A percentile compares a stretch with the other conserved stretches of the same genome.
Conservation (phyloP, 2,888 invertebrate genomes). For the Pyrochroa serraticornis region DNA sequence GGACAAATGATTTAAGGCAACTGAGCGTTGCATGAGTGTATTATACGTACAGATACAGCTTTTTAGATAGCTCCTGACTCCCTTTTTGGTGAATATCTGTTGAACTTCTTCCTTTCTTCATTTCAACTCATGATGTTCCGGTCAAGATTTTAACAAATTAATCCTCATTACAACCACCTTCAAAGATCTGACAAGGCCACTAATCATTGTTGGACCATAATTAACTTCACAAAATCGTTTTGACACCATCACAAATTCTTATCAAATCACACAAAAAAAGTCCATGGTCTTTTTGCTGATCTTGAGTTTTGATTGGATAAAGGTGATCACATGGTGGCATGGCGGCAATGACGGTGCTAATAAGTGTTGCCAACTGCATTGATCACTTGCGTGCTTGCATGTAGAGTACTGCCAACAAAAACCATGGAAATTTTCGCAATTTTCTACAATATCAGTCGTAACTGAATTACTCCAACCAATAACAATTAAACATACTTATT, state of each 20-base stretch:
- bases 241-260: constrained; percentile 58
- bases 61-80: constrained; percentile 63
- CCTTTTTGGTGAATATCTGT: constrained; percentile 62
- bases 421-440: too few relatives aligned
- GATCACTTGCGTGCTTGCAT: too few relatives aligned
- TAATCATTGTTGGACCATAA: constrained; percentile 56
- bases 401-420: too few relatives aligned
- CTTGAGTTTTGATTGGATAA: constrained; percentile 17
- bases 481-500: too few relatives aligned
- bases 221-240: constrained; percentile 53
- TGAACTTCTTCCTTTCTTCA: constrained; percentile 63
- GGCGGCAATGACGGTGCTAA: too few relatives aligned
- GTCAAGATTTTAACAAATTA: constrained; percentile 57
- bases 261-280: constrained; percentile 47
- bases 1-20: constrained; percentile 7
- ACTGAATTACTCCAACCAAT: too few relatives aligned
- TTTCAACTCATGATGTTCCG: constrained; percentile 60
- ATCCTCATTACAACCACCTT: constrained; percentile 44
- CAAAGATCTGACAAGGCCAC: constrained; percentile 45
- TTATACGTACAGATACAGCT: constrained; percentile 62
- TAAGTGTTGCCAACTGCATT: too few relatives aligned
- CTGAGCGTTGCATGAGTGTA: not conserved
- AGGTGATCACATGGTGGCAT: not conserved
- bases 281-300: constrained; percentile 35
- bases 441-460: too few relatives aligned